These are phyloP conservation scores for Pachliopta kotzebuea DNA, from an alignment of 2,888 invertebrate species.

Conservation along the genomic window DNA sequence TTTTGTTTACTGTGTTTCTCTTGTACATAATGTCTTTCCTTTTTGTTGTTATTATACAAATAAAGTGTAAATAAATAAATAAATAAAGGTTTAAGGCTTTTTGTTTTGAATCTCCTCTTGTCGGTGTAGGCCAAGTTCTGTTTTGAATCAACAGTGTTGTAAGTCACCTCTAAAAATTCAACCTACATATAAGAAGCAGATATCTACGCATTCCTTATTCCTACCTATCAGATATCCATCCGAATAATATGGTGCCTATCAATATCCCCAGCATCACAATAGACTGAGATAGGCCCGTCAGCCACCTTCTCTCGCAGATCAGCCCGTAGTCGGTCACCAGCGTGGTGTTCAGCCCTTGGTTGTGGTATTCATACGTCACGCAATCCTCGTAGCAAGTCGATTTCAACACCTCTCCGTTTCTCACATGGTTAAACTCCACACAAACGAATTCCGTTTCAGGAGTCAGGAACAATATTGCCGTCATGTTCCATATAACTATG, in stretches of 20 bases:
- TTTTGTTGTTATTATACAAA: too few species aligned
- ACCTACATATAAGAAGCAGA: too few species aligned
- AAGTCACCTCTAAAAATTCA: too few species aligned
- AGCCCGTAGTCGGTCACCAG: slow-evolving; percentile 50
- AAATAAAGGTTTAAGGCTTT: too few species aligned
- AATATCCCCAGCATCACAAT: slow-evolving; percentile 53
- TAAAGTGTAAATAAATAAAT: too few species aligned
- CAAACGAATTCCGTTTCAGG: slow-evolving; percentile 50
- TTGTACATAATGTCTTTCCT: too few species aligned
- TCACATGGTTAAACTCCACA: slow-evolving; percentile 38
- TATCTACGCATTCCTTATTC: too few species aligned
- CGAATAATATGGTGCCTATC: slow-evolving; percentile 46
- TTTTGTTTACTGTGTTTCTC: too few species aligned
- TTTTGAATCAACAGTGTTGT: too few species aligned
- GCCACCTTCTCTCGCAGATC: slow-evolving; percentile 52
- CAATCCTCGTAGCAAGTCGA: slow-evolving; percentile 53
- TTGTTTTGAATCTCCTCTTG: too few species aligned
- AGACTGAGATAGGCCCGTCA: slow-evolving; percentile 52
- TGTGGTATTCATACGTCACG: slow-evolving; percentile 43
- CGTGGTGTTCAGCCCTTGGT: slow-evolving; percentile 43
- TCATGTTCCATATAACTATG: slow-evolving; percentile 46
- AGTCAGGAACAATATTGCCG: slow-evolving; percentile 49
- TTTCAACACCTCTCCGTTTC: slow-evolving; percentile 36
- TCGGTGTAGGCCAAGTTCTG: too few species aligned
- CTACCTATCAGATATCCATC: slow-evolving; percentile 62